phyloP scores from a whole-genome alignment of 2,888 invertebrate genomes.

The Drosophila nr. perissopoda region DNA sequence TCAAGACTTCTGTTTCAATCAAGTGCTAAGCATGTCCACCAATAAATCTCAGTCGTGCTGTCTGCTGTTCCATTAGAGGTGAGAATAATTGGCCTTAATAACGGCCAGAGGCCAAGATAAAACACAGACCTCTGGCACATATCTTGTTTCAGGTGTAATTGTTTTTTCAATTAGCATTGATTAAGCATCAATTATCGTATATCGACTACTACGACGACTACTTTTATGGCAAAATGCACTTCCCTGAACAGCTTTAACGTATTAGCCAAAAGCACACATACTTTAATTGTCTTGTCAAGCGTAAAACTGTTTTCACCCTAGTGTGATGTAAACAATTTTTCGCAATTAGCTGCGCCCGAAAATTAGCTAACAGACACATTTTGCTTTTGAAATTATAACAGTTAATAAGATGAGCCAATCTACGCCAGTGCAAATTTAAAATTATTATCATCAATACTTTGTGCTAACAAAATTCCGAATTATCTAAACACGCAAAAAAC shows the following conservation, averaged over 20 bases:
- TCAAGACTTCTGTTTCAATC: not conserved
- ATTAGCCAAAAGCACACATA: constrained; percentile 12
- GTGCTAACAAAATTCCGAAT: not conserved
- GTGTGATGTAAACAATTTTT: not conserved
- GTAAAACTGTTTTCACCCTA: constrained; percentile 4
- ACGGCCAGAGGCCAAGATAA: not conserved
- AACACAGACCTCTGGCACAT: not conserved
- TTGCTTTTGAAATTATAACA: constrained; percentile 1
- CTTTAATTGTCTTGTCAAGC: constrained; percentile 20
- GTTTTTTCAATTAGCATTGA: constrained; percentile 59
- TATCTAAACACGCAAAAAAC: constrained; percentile 27
- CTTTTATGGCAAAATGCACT: constrained; percentile 7
- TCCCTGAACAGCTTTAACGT: not conserved
- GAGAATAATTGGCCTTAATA: constrained; percentile 10
- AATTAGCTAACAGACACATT: constrained; percentile 4
- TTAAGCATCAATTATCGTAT: constrained; percentile 52
- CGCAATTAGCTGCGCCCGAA: constrained; percentile 3
- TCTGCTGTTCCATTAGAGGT: not conserved
- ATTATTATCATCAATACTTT: constrained; percentile 13
- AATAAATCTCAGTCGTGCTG: not conserved
- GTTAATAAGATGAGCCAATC: constrained; percentile 12
- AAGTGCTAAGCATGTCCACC: not conserved
- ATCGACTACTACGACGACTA: not conserved
- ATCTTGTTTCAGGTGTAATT: constrained; percentile 29
- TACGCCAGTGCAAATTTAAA: constrained; percentile 11